A percentile compares a stretch with the other conserved stretches of the same genome.
Evolutionary conservation across 2,888 invertebrate species (phyloP).

Genomic region (Hirtodrosophila duncani): DNA sequence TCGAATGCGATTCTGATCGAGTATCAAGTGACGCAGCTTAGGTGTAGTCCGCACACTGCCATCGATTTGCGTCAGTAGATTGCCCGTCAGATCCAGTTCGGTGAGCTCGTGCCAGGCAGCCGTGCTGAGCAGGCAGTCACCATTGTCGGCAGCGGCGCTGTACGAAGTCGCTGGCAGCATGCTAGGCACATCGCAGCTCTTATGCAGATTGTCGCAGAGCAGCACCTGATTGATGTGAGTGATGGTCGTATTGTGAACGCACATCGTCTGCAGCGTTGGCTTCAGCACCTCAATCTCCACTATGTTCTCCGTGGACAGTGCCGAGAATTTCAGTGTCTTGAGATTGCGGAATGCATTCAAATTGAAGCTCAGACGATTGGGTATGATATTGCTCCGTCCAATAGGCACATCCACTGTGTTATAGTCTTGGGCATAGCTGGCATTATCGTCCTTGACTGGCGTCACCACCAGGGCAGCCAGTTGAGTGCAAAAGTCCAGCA

Average conservation of each 20-base stretch:
- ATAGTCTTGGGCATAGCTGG: slow-evolving; percentile 65
- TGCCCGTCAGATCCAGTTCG: slow-evolving; percentile 87
- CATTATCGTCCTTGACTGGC: slow-evolving; percentile 72
- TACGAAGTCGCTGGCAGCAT: slow-evolving; percentile 30
- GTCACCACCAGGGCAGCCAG: slow-evolving; percentile 80
- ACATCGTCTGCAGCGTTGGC: slow-evolving; percentile 79
- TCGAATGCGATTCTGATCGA: slow-evolving; percentile 88
- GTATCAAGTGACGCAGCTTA: slow-evolving; percentile 83
- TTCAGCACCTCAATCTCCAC: slow-evolving; percentile 79
- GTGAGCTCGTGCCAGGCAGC: slow-evolving; percentile 83
- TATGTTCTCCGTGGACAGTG: slow-evolving; percentile 84
- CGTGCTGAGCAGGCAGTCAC: slow-evolving; percentile 30
- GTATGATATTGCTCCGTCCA: slow-evolving; percentile 90
- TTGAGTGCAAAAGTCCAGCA: slow-evolving; percentile 91
- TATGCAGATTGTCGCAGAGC: slow-evolving; percentile 91
- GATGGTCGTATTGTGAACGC: slow-evolving; percentile 76
- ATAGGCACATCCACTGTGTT: slow-evolving; percentile 80
- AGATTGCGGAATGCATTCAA: slow-evolving; percentile 90
- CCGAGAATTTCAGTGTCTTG: slow-evolving; percentile 84
- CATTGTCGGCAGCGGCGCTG: slow-evolving; percentile 6
- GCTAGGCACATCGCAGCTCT: slow-evolving; percentile 74
- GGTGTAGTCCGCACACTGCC: slow-evolving; percentile 88
- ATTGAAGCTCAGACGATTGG: slow-evolving; percentile 88
- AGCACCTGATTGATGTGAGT: slow-evolving; percentile 85
- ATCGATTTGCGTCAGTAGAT: slow-evolving; percentile 87